These are phyloP conservation scores for Salarias fasciatus DNA, from an alignment of 2,797 vertebrate genomes.

Conservation along the genomic window DNA sequence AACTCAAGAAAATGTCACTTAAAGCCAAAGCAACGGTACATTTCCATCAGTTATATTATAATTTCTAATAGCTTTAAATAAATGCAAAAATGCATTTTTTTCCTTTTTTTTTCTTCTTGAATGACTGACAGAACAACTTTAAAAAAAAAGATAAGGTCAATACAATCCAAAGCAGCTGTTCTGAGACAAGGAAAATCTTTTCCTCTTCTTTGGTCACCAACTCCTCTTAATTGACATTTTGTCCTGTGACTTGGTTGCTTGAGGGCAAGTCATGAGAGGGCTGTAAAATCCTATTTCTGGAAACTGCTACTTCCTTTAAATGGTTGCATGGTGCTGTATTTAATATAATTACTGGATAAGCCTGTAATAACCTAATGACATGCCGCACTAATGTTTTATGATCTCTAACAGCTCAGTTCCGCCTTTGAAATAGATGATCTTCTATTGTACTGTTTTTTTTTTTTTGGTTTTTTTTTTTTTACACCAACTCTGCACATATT, in stretches of 20 bases:
- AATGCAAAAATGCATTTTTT: no score
- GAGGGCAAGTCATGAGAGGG: conserved; percentile 50
- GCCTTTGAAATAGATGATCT: conserved; percentile 69
- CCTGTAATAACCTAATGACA: conserved; percentile 73
- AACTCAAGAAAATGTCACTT: no score
- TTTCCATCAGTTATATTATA: no score
- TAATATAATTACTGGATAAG: conserved; percentile 77
- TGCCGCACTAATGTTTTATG: conserved; percentile 75
- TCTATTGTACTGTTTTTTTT: conserved; percentile 58
- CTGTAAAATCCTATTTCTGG: conserved; percentile 70
- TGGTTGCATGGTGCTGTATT: conserved; percentile 56
- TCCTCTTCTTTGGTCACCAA: conserved; percentile 33
- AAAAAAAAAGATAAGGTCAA: background rate
- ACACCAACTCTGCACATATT: conserved; percentile 64
- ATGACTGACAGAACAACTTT: no score
- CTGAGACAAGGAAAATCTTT: conserved; percentile 18
- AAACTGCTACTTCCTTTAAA: conserved; percentile 56
- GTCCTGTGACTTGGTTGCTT: conserved; percentile 49
- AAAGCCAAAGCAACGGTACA: no score
- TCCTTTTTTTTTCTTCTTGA: no score
- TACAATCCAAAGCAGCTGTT: conserved; percentile 20
- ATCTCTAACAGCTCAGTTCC: conserved; percentile 72
- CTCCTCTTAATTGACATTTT: conserved; percentile 60
- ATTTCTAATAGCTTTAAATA: no score
- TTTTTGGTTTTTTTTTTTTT: conserved; percentile 24